Evolutionary conservation across 2,797 vertebrate species (phyloP), one percentile per base, ranked within the genome.

Genomic region (Centroberyx gerrardi): DNA sequence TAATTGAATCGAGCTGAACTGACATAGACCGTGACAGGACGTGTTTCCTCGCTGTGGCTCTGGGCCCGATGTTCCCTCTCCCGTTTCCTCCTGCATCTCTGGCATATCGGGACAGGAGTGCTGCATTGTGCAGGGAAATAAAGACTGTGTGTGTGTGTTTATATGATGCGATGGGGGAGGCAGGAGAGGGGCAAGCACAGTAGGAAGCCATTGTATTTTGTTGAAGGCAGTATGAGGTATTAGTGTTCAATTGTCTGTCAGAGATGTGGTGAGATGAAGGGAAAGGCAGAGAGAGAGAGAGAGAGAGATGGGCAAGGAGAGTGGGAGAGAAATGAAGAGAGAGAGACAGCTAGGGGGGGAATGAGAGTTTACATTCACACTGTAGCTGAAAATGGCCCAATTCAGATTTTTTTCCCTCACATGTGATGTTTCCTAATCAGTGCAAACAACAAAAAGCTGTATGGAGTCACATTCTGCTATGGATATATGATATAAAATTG

Each of bases 1-100:
- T 89, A 86, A 91, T 82, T 91, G 73, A 90, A 84, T 78, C 83
- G 82, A 87, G 80, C 68, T 89, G 72, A 87, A 81, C 71, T 81
- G 90, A 89, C 76, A 81, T 70, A 62, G 74, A 83, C 60, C 76
- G 36, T 88, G 88, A 83, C 71, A 78, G 55, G 70, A 83, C 44
- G n/a, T 15, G 68, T 80, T 86, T 85, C 64, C 78, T 63, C 33
- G 55, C 40, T 1, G 69, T 70, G 77, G 72, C 15, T 28, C 66
- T 27, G 68, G 81, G 75, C 60, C 81, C 79, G 63, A 72, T 62
- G 62, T 72, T 81, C 51, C 55, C 46, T 77, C 64, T 68, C 28
- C 55, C 64, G 53, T 68, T 81, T 55, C 78, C 66, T n/a, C 48
- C 53, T 53, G 52, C 73, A 78, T 74, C 76, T 84, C 60, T 62